Evolutionary conservation across 2,888 invertebrate species (phyloP), one percentile per base, ranked within the genome.

Genomic region (Neocrepidodera transversa): DNA sequence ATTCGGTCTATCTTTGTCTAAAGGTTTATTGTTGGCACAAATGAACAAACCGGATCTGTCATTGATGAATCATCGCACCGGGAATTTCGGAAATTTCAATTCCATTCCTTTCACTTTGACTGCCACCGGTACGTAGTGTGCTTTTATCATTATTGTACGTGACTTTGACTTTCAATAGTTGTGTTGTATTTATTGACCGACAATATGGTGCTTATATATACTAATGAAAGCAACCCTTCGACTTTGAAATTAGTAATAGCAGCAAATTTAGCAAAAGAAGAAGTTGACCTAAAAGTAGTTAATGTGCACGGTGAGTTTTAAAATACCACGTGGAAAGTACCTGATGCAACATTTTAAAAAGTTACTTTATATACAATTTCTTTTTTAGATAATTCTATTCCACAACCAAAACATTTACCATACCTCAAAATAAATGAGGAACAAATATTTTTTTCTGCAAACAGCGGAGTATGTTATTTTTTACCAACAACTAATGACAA

Each of bases 141-240:
- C 6, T 23, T 23, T 23, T 23, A 23, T 23, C 23, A 23, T 23
- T 23, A 4, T 23, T 6, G 6, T 23, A 4, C 3, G 23, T 6
- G 23, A 23, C 4, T 23, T 23, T 23, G 4, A 23, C 23, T 4
- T 3, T 6, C 4, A 4, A 4, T 3, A 23, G 23, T 23, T 23
- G 23, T 23, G 23, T 23, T 23, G 23, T 23, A 23, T 28, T n/a
- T n/a, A n/a, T n/a, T n/a, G n/a, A 28, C 6, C 6, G 28, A 47
- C 28, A 55, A 60, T 56, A 86, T 82, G 81, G 89, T 90, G 87
- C 87, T 86, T 74, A 84, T 91, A 65, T 85, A 85, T 66, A 88
- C 90, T 7, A 92, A 92, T 74, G 85, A 88, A 72, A 89, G 87
- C 70, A 93, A 92, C 79, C 90, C 91, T 23, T 85, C 89, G 14